A percentile compares a stretch with the other conserved stretches of the same genome.
Evolutionary conservation across 35 echinoderm and acorn worm species (phyloP).

Genomic region (Strongylocentrotus purpuratus): DNA sequence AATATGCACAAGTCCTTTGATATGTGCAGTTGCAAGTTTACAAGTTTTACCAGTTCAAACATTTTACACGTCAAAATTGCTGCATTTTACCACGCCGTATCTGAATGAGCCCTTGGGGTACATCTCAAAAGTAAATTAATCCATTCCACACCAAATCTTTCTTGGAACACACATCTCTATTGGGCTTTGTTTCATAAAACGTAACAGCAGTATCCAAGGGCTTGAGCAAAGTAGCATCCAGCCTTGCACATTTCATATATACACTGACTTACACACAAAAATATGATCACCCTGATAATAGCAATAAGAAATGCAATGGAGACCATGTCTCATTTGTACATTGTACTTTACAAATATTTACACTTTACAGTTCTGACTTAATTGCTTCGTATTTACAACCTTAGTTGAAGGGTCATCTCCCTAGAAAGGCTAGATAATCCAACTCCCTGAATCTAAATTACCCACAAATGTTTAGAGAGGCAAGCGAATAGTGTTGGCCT

Average conservation of each 20-base stretch:
- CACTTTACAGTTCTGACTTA: neutral
- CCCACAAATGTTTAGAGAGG: neutral
- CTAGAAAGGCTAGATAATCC: neutral
- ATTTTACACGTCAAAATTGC: no score
- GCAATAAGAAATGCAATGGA: neutral
- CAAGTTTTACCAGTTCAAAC: no score
- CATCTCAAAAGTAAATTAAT: no score
- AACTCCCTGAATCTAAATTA: neutral
- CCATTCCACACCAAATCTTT: neutral
- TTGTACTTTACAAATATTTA: neutral
- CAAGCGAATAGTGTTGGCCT: neutral
- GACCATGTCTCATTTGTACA: neutral
- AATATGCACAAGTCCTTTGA: no score
- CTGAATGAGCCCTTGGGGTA: no score
- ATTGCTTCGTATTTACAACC: neutral
- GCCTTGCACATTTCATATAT: no score
- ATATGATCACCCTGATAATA: neutral
- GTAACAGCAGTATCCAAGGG: neutral
- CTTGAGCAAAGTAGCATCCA: no score
- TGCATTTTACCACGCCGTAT: no score
- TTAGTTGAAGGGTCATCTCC: neutral
- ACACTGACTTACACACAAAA: neutral
- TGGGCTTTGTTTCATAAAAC: neutral
- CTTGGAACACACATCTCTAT: neutral
- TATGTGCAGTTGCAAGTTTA: no score